Conservation (phyloP, 2,888 invertebrate species). For the Halictus ligatus region DNA sequence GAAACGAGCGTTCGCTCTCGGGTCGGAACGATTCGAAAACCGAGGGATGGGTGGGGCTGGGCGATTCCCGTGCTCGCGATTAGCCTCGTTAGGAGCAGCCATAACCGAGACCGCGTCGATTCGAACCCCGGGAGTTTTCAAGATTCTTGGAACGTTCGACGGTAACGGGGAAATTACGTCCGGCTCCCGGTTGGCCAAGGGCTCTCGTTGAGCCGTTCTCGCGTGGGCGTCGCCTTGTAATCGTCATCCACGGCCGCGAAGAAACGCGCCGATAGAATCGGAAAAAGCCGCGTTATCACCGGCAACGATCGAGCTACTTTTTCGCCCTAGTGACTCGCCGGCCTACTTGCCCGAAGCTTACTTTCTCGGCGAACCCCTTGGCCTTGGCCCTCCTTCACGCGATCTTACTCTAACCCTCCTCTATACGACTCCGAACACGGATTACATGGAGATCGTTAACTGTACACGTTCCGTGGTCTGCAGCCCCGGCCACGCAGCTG, state of each 20-base stretch:
- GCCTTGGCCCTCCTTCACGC: slow-evolving; percentile 84
- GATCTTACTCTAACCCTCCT: slow-evolving; percentile 69
- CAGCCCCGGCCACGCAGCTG: slow-evolving; percentile 45
- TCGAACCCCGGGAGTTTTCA: neutral
- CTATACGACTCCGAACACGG: slow-evolving; percentile 72
- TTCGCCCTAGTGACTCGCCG: slow-evolving; percentile 77
- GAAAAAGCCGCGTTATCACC: slow-evolving; percentile 64
- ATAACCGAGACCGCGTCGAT: slow-evolving; percentile 5
- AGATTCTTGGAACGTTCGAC: neutral
- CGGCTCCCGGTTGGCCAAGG: neutral
- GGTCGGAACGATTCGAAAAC: slow-evolving; percentile 40
- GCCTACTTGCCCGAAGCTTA: slow-evolving; percentile 71
- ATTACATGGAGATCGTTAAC: slow-evolving; percentile 77
- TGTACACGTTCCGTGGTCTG: slow-evolving; percentile 63
- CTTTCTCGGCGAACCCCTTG: slow-evolving; percentile 76
- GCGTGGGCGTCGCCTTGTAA: slow-evolving; percentile 21
- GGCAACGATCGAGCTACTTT: slow-evolving; percentile 74
- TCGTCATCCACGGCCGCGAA: slow-evolving; percentile 27
- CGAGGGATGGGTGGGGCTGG: slow-evolving; percentile 41
- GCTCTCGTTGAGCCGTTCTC: neutral
- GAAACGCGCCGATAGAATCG: slow-evolving; percentile 49
- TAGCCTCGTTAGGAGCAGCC: slow-evolving; percentile 25
- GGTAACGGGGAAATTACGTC: slow-evolving; percentile 9
- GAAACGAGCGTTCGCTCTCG: slow-evolving; percentile 47
- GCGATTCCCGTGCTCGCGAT: slow-evolving; percentile 15